Evolutionary conservation across 2,797 vertebrate species (phyloP).

Genomic region (Pteropus rufus): DNA sequence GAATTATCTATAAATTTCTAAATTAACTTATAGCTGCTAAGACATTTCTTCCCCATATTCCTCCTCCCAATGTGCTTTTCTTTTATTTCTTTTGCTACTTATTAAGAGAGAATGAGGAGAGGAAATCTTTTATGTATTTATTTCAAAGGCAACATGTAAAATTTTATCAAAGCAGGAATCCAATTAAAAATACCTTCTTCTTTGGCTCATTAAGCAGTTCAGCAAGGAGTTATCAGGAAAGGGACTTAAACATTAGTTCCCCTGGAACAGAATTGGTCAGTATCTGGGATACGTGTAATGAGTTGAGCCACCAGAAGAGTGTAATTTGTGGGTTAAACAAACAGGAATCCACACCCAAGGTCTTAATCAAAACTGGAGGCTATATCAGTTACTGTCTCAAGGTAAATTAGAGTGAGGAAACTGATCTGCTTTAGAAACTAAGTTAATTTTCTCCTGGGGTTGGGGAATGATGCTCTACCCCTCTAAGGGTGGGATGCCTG

Average conservation of each 20-base stretch:
- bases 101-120: background rate
- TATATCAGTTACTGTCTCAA: background rate
- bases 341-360: background rate
- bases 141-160: background rate
- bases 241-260: background rate
- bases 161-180: slow-evolving; percentile 34
- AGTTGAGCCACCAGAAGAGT: background rate
- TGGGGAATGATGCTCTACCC: background rate
- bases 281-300: background rate
- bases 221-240: background rate
- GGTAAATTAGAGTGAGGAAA: background rate
- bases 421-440: background rate
- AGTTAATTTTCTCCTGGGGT: background rate
- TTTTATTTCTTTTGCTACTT: background rate
- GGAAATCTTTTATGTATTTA: background rate
- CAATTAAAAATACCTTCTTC: slow-evolving; percentile 8
- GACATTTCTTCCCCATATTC: slow-evolving; percentile 47
- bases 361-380: background rate
- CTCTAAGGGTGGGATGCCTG: background rate
- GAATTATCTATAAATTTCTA: slow-evolving; percentile 61
- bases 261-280: background rate
- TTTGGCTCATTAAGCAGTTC: background rate
- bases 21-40: slow-evolving; percentile 72
- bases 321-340: background rate
- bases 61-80: background rate